Evolutionary conservation across 2,888 invertebrate genomes (phyloP).

Genomic region (Sinelater perroti): DNA sequence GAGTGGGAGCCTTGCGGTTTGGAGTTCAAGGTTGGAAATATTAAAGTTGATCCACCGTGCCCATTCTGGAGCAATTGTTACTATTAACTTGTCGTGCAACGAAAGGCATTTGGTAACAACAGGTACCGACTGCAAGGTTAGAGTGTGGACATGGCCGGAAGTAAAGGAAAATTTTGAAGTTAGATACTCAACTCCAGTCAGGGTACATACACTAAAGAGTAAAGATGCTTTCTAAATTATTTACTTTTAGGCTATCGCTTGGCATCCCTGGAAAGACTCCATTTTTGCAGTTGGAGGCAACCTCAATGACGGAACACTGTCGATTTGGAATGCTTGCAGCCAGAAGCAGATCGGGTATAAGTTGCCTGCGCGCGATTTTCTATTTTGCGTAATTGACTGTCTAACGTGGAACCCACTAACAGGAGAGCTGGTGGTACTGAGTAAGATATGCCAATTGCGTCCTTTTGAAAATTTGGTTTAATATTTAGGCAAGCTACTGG

Average conservation of each 20-base stretch:
- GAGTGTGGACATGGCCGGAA: slow-evolving; percentile 44
- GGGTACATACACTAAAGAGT: background rate
- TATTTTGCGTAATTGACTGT: slow-evolving; percentile 3
- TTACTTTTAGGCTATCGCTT: slow-evolving; percentile 15
- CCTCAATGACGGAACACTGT: background rate
- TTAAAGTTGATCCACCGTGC: slow-evolving; percentile 13
- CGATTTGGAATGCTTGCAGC: slow-evolving; percentile 15
- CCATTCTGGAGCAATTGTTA: slow-evolving; percentile 42
- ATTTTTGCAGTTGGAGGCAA: slow-evolving; percentile 13
- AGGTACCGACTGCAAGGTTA: slow-evolving; percentile 41
- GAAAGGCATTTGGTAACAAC: slow-evolving; percentile 46
- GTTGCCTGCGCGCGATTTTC: background rate
- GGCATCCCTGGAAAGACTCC: slow-evolving; percentile 23
- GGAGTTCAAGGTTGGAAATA: slow-evolving; percentile 25
- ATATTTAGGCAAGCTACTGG: slow-evolving; percentile 28
- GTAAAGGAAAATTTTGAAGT: slow-evolving; percentile 22
- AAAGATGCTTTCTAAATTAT: slow-evolving; percentile 13
- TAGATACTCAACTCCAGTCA: background rate
- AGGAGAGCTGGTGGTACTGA: slow-evolving; percentile 26
- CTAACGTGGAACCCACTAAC: slow-evolving; percentile 25
- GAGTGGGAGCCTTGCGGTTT: slow-evolving; percentile 40
- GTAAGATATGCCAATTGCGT: no score
- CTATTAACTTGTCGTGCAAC: slow-evolving; percentile 44
- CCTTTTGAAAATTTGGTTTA: no score
- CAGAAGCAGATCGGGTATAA: slow-evolving; percentile 4